A percentile compares a stretch with the other conserved stretches of the same genome.
phyloP scores from a whole-genome alignment of 2,888 invertebrate genomes.

The Phyllotreta cruciferae region DNA sequence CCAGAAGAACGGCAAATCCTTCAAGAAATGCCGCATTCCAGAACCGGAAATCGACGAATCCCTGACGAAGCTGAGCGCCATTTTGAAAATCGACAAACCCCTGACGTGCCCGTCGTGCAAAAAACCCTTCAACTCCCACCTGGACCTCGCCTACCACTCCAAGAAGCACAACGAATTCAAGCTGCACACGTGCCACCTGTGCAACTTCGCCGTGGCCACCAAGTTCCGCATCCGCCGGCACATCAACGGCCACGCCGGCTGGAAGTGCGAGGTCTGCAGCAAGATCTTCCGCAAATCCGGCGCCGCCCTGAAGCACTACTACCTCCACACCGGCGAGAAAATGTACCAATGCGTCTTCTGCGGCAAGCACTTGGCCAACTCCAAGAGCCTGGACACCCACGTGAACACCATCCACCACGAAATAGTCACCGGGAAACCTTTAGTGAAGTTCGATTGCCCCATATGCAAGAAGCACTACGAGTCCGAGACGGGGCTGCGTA shows the following conservation, averaged over 20 bases:
- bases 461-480: conserved; percentile 60
- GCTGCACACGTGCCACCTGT: conserved; percentile 52
- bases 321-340: conserved; percentile 50
- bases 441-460: conserved; percentile 57
- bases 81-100: conserved; percentile 48
- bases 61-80: conserved; percentile 27
- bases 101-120: conserved; percentile 65
- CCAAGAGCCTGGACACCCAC: conserved; percentile 53
- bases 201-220: conserved; percentile 50
- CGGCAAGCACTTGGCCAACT: conserved; percentile 33
- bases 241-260: conserved; percentile 57
- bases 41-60: conserved; percentile 36
- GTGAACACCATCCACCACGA: conserved; percentile 61
- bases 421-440: conserved; percentile 49
- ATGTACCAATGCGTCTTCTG: conserved; percentile 25
- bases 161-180: conserved; percentile 47
- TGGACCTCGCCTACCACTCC: conserved; percentile 50
- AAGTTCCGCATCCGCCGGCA: conserved; percentile 57
- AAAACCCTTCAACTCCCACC: conserved; percentile 60
- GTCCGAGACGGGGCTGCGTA: conserved; percentile 51
- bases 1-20: background rate
- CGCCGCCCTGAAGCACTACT: conserved; percentile 51
- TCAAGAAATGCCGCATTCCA: conserved; percentile 31
- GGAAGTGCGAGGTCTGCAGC: conserved; percentile 52
- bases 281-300: conserved; percentile 51